phyloP scores from a whole-genome alignment of 2,113 vertebrate genomes.

The Saiga tatarica region DNA sequence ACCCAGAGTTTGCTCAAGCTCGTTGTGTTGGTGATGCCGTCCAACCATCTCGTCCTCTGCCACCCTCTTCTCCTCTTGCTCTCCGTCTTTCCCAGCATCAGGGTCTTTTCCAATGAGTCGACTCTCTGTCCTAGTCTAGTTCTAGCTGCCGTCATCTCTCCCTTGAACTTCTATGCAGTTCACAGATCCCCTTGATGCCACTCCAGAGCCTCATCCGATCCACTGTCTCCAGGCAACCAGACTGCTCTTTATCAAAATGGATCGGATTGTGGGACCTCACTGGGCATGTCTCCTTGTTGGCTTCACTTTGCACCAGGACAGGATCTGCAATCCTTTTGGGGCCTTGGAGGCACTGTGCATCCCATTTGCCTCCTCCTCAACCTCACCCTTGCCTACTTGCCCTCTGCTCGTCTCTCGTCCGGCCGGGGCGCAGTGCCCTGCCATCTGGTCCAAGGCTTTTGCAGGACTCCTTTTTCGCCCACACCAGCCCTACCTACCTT shows the following conservation, averaged over 20 bases:
- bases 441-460: not conserved
- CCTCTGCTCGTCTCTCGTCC: not conserved
- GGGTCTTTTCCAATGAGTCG: not conserved
- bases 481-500: not conserved
- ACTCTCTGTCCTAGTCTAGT: not conserved
- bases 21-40: not conserved
- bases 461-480: not conserved
- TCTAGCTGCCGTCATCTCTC: not conserved
- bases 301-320: not conserved
- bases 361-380: fast-evolving
- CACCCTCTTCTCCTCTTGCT: not conserved
- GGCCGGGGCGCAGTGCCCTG: fast-evolving
- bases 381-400: too few species aligned
- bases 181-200: not conserved
- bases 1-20: not conserved
- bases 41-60: not conserved
- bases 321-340: too few species aligned
- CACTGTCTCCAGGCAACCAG: not conserved
- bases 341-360: too few species aligned
- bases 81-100: not conserved
- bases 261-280: fast-evolving
- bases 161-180: not conserved
- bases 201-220: not conserved
- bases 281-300: not conserved
- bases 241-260: not conserved